Evolutionary conservation across 2,888 invertebrate genomes (phyloP).

Genomic region (Tetropium fuscum): DNA sequence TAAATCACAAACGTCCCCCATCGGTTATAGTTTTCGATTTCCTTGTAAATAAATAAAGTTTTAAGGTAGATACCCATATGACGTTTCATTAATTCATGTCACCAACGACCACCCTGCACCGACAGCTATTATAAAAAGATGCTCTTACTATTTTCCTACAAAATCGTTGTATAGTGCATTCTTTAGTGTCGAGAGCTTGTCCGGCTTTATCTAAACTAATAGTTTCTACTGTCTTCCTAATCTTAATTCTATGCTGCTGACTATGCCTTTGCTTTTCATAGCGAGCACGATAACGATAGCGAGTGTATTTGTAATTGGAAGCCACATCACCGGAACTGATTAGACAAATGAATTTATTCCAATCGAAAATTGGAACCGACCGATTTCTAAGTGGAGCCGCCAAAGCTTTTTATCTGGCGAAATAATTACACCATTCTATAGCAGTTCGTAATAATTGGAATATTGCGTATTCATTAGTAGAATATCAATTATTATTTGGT

Average conservation of each 20-base stretch:
- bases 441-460: slow-evolving; percentile 1
- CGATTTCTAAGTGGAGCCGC: slow-evolving; percentile 8
- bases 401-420: slow-evolving; percentile 14
- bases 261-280: slow-evolving; percentile 20
- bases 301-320: slow-evolving; percentile 19
- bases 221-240: slow-evolving; percentile 4
- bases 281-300: slow-evolving; percentile 13
- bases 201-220: slow-evolving; percentile 6
- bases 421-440: slow-evolving; percentile 16
- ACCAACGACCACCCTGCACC: no score
- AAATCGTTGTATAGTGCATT: no score
- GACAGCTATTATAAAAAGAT: no score
- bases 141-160: no score
- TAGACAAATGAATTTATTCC: slow-evolving; percentile 26
- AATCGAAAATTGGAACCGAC: slow-evolving; percentile 27
- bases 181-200: neutral
- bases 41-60: no score
- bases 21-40: no score
- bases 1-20: no score
- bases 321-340: slow-evolving; percentile 24
- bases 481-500: slow-evolving; percentile 1
- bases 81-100: no score
- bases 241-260: slow-evolving; percentile 21
- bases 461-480: neutral
- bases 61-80: no score